Base-by-base conservation (phyloP, 1,140 invertebrate species). In the Drosophila seguyi region DNA sequence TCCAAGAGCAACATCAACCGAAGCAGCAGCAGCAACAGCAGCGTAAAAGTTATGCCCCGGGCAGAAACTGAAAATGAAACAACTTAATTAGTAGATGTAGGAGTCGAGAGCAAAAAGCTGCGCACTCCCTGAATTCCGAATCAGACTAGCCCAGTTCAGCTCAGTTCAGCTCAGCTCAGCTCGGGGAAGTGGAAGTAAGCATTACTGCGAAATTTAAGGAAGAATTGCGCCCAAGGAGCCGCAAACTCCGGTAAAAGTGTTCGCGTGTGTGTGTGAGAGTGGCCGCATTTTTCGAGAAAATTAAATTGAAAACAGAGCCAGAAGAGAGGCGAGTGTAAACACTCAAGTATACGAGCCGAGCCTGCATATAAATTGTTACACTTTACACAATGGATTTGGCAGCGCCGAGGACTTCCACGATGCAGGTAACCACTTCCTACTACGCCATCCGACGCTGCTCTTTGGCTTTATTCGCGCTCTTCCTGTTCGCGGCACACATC, bases 81-180 rank as follows among this genome's bases (percentile, higher is more conserved):
- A 91, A 91, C 82, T 91, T 91, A 91, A 91, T 91, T 91, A 91
- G 88, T 79, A 80, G 84, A 68, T 80, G 68, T 52, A 62, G 65
- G 65, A 79, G 77, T 80, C 76, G 55, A 52, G 58, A 59, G 57
- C 62, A 88, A 79, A 61, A 73, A 72, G 66, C 69, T 45, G 66
- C 69, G 55, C 67, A 72, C 67, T 72, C 66, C 34, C 41, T 48
- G 69, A 50, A 72, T 71, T 58, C 52, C 18, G 42, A 71, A 72
- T 72, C 42, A 29, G 66, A 41, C 36, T 29, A 42, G 50, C 48
- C 38, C 48, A 55, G 48, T 41, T 18, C 25, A 36, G 52, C 22
- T 38, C 34, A 59, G 25, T 29, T 29, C 41, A 58, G 25, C 55
- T 22, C 18, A 58, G 25, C 62, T 22, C 18, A 45, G 22, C 25